Evolutionary conservation across 2,797 vertebrate genomes (phyloP).

Genomic region (Cuniculus paca): DNA sequence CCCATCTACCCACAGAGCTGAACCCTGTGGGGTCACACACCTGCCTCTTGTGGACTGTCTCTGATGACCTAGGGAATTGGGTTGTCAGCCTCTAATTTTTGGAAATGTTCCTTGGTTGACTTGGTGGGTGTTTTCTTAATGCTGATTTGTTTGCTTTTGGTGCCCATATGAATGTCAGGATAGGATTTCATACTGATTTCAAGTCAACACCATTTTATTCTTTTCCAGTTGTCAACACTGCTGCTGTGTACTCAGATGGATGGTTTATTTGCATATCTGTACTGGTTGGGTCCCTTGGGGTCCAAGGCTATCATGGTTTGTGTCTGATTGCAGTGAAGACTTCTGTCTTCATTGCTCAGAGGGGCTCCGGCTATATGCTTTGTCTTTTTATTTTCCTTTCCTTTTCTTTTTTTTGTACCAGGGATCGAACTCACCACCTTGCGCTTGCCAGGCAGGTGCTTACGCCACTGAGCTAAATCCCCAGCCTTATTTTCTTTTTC

Average conservation of each 20-base stretch:
- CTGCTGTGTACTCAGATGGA: not conserved
- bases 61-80: not conserved
- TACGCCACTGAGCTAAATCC: too few relatives aligned
- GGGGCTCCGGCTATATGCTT: not conserved
- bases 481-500: too few relatives aligned
- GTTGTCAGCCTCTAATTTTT: not conserved
- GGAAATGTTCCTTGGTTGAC: not conserved
- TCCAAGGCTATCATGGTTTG: not conserved
- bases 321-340: not conserved
- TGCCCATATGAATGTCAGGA: accelerated
- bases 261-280: not conserved
- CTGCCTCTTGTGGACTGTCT: not conserved
- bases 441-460: too few relatives aligned
- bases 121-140: not conserved
- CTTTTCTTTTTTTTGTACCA: too few relatives aligned
- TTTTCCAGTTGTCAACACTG: not conserved
- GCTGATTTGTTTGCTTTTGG: not conserved
- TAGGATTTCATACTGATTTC: not conserved
- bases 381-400: not conserved
- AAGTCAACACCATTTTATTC: not conserved
- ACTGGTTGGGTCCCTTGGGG: not conserved
- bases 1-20: not conserved
- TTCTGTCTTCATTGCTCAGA: not conserved
- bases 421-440: too few relatives aligned
- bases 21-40: not conserved